Evolutionary conservation across 2,113 vertebrate genomes (phyloP).

Genomic region (Ascaphus truei): DNA sequence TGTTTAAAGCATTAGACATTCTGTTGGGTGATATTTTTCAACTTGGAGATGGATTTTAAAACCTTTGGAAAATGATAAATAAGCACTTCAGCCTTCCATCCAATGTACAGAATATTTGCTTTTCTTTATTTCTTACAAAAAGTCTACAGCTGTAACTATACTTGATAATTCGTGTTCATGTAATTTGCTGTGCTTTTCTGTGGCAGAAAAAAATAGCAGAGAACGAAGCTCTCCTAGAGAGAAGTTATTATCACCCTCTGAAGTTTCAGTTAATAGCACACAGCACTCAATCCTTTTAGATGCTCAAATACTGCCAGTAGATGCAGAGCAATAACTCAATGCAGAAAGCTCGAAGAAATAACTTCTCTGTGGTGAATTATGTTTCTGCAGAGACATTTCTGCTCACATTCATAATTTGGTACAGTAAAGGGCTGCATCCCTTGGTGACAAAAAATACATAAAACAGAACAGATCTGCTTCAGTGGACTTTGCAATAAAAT

Average conservation of each 20-base stretch:
- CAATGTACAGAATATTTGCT: neutral
- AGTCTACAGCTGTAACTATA: neutral
- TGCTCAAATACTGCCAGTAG: neutral
- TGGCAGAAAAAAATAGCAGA: conserved; percentile 5
- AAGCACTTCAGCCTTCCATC: neutral
- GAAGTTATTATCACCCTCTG: conserved; percentile 31
- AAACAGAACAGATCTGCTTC: neutral
- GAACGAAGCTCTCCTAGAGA: conserved; percentile 16
- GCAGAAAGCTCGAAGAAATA: neutral
- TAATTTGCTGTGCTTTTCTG: neutral
- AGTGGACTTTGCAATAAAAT: neutral
- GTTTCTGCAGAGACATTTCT: conserved; percentile 1
- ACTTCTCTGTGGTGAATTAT: conserved; percentile 14
- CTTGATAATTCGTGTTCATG: conserved; percentile 11
- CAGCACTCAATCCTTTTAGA: conserved; percentile 1
- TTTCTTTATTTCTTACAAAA: neutral
- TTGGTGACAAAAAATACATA: conserved; percentile 30
- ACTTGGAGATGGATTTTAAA: too few relatives aligned
- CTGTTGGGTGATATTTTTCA: too few relatives aligned
- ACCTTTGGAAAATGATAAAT: neutral
- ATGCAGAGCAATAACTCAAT: neutral
- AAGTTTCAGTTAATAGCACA: neutral
- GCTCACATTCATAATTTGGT: conserved; percentile 5
- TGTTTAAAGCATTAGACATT: too few relatives aligned
- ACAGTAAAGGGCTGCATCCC: neutral